phyloP scores from a whole-genome alignment of 1,140 invertebrate species.

The Nephila pilipes region DNA sequence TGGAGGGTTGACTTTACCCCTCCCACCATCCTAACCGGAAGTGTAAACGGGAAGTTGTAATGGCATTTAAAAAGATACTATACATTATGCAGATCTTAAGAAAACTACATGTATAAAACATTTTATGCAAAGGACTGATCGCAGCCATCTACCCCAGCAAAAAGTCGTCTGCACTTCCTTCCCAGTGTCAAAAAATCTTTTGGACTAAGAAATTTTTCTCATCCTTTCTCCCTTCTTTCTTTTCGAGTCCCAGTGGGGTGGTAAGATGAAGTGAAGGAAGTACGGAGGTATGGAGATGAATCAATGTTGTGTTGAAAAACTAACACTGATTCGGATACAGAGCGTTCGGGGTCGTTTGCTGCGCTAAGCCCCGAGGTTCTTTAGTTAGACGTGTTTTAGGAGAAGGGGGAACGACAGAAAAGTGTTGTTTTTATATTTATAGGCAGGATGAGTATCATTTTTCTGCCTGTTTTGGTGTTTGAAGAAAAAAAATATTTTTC shows the following conservation, averaged over 20 bases:
- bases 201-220: neutral
- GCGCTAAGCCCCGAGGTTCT: neutral
- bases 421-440: neutral
- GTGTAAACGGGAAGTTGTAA: conserved; percentile 71
- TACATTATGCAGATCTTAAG: conserved; percentile 72
- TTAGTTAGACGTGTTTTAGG: neutral
- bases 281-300: conserved; percentile 38
- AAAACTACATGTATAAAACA: conserved; percentile 69
- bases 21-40: conserved; percentile 6
- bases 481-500: no score
- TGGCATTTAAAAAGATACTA: conserved; percentile 76
- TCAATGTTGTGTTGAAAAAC: conserved; percentile 61
- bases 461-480: no score
- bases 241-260: neutral
- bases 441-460: no score
- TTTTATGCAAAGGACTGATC: conserved; percentile 65
- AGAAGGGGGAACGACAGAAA: neutral
- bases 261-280: neutral
- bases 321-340: conserved; percentile 46
- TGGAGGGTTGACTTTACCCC: neutral
- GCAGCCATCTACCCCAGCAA: neutral
- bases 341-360: conserved; percentile 31
- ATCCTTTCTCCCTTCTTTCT: neutral
- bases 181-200: conserved; percentile 36
- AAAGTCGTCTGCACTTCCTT: conserved; percentile 38